phyloP scores from a whole-genome alignment of 2,113 vertebrate genomes.

The Aegithalos caudatus region DNA sequence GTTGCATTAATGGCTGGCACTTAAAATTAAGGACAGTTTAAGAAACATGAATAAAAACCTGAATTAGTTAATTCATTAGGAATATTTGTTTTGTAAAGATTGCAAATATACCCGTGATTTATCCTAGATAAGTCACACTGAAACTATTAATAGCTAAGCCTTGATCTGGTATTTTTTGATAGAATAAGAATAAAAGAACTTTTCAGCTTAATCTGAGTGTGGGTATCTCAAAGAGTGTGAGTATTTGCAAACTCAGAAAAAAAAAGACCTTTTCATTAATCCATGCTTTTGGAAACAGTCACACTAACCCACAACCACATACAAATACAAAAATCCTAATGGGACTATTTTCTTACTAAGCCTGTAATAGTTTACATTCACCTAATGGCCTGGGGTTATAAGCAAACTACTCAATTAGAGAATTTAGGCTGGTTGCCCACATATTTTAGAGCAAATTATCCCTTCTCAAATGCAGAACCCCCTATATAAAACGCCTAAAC shows the following conservation, averaged over 20 bases:
- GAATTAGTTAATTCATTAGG: not conserved
- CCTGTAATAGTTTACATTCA: slow-evolving; percentile 81
- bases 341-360: slow-evolving; percentile 81
- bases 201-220: slow-evolving; percentile 56
- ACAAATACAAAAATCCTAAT: slow-evolving; percentile 81
- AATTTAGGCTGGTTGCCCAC: slow-evolving; percentile 82
- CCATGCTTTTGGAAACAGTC: slow-evolving; percentile 73
- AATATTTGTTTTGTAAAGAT: not conserved
- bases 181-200: not conserved
- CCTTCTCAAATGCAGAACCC: slow-evolving; percentile 76
- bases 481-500: slow-evolving; percentile 76
- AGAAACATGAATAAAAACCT: not conserved
- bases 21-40: slow-evolving; percentile 14
- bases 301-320: slow-evolving; percentile 69
- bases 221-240: slow-evolving; percentile 64
- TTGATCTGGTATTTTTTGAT: slow-evolving; percentile 15
- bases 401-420: slow-evolving; percentile 83
- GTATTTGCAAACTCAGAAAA: slow-evolving; percentile 64
- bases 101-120: slow-evolving; percentile 20
- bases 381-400: slow-evolving; percentile 81
- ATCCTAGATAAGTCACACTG: slow-evolving; percentile 13
- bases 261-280: slow-evolving; percentile 75
- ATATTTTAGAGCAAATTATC: slow-evolving; percentile 83
- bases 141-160: slow-evolving; percentile 17
- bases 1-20: not conserved